These are phyloP conservation scores for Pseudanteris insignis DNA, from an alignment of 2,888 invertebrate species.

Conservation along the genomic window DNA sequence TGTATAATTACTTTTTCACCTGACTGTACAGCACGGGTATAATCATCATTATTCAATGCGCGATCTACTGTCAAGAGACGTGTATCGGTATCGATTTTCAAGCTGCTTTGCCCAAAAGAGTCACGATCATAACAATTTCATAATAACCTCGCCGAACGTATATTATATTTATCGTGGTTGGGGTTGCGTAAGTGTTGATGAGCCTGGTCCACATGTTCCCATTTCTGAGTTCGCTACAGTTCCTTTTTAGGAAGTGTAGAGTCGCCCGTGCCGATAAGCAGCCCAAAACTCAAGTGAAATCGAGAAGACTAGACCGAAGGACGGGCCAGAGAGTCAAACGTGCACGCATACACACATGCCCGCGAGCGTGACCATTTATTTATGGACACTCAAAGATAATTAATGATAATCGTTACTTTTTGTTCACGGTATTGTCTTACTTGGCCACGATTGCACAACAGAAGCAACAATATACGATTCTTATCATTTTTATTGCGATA, in stretches of 20 bases:
- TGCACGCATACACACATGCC: not conserved
- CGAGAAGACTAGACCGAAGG: conserved; percentile 43
- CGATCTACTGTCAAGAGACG: not conserved
- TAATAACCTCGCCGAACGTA: not conserved
- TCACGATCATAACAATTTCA: conserved; percentile 5
- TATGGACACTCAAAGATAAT: conserved; percentile 19
- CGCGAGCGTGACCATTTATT: conserved; percentile 11
- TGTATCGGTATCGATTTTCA: conserved; percentile 4
- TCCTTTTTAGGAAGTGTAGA: conserved; percentile 50
- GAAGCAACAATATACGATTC: not conserved
- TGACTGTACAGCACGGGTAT: too few relatives aligned
- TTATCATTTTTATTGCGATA: too few relatives aligned
- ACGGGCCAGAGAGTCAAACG: conserved; percentile 10
- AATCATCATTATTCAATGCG: too few relatives aligned
- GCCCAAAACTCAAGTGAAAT: conserved; percentile 48
- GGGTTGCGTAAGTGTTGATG: conserved; percentile 15
- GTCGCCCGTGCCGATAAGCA: conserved; percentile 51
- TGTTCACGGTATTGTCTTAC: conserved; percentile 1
- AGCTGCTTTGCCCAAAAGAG: not conserved
- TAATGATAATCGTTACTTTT: conserved; percentile 16
- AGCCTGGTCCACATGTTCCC: conserved; percentile 24
- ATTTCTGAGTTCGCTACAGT: conserved; percentile 6
- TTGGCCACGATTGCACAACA: conserved; percentile 6
- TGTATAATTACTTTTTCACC: too few relatives aligned
- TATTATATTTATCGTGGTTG: conserved; percentile 11